Base-by-base conservation (phyloP, 1,140 invertebrate species). In the Dinothrombium tinctorium region DNA sequence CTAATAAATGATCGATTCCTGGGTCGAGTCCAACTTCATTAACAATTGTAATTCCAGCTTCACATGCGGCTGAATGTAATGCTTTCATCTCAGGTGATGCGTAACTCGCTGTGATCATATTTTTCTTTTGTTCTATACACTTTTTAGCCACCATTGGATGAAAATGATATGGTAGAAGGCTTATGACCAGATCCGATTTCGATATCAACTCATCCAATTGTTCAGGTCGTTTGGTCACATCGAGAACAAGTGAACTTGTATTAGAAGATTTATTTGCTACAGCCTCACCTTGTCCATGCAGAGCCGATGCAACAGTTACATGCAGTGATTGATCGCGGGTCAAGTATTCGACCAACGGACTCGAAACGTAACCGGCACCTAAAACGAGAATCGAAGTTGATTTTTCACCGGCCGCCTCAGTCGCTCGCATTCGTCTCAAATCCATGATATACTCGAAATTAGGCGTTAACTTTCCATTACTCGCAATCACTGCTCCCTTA, bases 31-130 rank as follows among this genome's bases (percentile, higher is more conserved):
- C 94, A 0, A 94, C 72, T 63, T 99, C 92, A 55, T 74, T 94
- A 71, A 96, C 61, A 33, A 95, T 69, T 0, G 84, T 92, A 0
- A 96, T 63, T 1, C 77, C 83, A 9, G 81, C 78, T 33, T 77
- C 68, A 36, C 69, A 65, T 0, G 86, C 86, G 44, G 66, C 67
- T 11, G 80, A 56, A 49, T 95, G 73, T 3, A 95, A 56, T 1
- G 69, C 67, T 44, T 66, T 69, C 52, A 98, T 76, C 49, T 79
- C 69, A 0, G 80, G 73, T 4, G 75, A 76, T 19, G 83, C 70
- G 52, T 99, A 99, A 41, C 83, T 92, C 0, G 89, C 87, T 0
- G 94, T 99, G 2, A 98, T 84, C 71, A 99, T 74, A 55, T 98
- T 82, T 0, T 72, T 76, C 32, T 73, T 70, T 40, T 76, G 64